phyloP scores from a whole-genome alignment of 2,797 vertebrate genomes.

The Sebastes trivittatus region DNA sequence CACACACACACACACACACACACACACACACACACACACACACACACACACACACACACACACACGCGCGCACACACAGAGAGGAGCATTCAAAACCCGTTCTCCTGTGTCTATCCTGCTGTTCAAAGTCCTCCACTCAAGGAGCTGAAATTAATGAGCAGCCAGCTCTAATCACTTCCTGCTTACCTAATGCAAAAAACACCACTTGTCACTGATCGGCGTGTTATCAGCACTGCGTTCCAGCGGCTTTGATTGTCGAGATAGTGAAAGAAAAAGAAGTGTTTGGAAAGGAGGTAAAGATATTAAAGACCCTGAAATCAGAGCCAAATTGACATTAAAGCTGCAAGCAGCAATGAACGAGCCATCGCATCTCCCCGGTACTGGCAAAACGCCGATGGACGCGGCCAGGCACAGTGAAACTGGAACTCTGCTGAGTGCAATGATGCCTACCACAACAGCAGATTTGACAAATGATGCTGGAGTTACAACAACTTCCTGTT shows the following conservation, averaged over 20 bases:
- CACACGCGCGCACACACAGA: background rate
- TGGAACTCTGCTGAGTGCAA: too few species aligned
- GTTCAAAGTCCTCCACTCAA: constrained; percentile 57
- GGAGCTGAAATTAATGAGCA: constrained; percentile 68
- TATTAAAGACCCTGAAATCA: background rate
- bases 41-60: background rate
- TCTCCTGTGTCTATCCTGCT: constrained; percentile 53
- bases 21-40: background rate
- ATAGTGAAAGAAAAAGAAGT: background rate
- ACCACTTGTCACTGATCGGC: constrained; percentile 1
- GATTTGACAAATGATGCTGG: too few species aligned
- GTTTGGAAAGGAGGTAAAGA: background rate
- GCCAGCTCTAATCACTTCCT: constrained; percentile 61
- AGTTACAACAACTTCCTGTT: too few species aligned
- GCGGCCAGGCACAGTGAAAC: too few species aligned
- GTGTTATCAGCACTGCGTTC: background rate
- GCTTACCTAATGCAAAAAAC: constrained; percentile 40
- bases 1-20: background rate
- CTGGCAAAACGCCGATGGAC: too few species aligned
- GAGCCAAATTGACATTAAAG: too few species aligned
- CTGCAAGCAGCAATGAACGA: too few species aligned
- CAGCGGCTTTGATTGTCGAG: constrained; percentile 15
- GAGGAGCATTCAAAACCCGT: constrained; percentile 16
- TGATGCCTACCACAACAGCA: too few species aligned
- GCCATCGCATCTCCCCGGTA: too few species aligned